Conservation (phyloP, 2,888 invertebrate species). For the Mantis religiosa region DNA sequence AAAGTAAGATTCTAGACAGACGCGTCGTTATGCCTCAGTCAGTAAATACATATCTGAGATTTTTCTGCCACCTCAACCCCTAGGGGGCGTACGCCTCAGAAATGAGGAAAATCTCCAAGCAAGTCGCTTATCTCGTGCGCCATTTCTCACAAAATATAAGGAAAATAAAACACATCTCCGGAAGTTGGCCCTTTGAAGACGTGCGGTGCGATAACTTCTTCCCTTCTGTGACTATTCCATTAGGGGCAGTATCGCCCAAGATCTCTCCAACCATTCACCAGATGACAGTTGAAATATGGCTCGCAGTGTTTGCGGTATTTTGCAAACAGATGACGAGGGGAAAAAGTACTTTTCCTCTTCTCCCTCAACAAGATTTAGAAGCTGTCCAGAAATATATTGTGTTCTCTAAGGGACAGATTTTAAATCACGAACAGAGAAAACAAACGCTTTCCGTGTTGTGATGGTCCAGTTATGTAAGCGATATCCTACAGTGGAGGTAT, state of each 20-base stretch:
- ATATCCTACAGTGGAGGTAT: too few relatives aligned
- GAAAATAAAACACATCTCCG: background rate
- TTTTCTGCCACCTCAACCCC: background rate
- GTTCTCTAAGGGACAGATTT: background rate
- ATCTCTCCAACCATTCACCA: background rate
- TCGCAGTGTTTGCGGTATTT: background rate
- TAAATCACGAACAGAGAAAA: background rate
- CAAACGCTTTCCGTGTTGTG: background rate
- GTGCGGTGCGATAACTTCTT: background rate
- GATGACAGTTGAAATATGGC: background rate
- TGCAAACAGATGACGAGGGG: background rate
- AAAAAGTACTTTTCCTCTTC: background rate
- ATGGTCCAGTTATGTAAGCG: background rate
- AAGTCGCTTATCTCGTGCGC: background rate
- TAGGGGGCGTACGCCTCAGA: background rate
- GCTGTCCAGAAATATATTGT: background rate
- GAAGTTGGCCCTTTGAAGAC: background rate
- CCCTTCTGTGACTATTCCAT: background rate
- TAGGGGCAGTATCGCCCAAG: background rate
- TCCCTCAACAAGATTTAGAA: background rate
- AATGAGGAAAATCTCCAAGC: background rate
- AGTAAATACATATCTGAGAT: background rate
- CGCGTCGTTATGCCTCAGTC: background rate
- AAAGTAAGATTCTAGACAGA: background rate
- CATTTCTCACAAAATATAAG: background rate